These are phyloP conservation scores for Eulemur rubriventer DNA, from an alignment of 2,797 vertebrate genomes.

Conservation along the genomic window DNA sequence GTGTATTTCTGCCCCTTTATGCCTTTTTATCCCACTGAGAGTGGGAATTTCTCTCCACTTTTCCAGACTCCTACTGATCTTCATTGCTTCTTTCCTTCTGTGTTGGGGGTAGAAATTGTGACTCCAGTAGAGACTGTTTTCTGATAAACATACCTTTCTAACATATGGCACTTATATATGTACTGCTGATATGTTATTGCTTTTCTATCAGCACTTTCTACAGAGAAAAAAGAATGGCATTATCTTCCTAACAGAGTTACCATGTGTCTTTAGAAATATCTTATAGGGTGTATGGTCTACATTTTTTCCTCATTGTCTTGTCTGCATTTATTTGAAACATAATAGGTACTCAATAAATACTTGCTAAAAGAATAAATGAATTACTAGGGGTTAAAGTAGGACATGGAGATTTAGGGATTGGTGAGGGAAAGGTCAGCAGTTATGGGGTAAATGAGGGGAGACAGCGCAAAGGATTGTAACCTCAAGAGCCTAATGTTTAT, in stretches of 20 bases:
- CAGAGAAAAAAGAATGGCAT: neutral
- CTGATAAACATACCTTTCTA: neutral
- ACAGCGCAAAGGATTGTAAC: neutral
- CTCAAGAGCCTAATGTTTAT: neutral
- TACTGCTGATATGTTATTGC: neutral
- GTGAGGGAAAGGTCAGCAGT: neutral
- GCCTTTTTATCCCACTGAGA: neutral
- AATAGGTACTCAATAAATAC: neutral
- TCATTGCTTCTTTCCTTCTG: neutral
- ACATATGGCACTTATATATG: neutral
- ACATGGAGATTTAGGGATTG: neutral
- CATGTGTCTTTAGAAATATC: neutral
- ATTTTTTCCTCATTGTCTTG: neutral
- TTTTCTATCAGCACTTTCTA: neutral
- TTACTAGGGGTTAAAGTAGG: neutral
- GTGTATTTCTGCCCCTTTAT: neutral
- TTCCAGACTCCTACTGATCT: neutral
- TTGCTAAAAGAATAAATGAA: conserved; percentile 14
- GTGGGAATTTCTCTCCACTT: neutral
- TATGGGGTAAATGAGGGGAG: neutral
- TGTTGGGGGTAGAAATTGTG: neutral
- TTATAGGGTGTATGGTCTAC: neutral
- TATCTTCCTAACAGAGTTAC: neutral
- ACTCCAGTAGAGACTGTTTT: neutral
- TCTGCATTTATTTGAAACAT: neutral